Base-by-base conservation (phyloP, 1,140 invertebrate genomes). In the Ridgeia piscesae region DNA sequence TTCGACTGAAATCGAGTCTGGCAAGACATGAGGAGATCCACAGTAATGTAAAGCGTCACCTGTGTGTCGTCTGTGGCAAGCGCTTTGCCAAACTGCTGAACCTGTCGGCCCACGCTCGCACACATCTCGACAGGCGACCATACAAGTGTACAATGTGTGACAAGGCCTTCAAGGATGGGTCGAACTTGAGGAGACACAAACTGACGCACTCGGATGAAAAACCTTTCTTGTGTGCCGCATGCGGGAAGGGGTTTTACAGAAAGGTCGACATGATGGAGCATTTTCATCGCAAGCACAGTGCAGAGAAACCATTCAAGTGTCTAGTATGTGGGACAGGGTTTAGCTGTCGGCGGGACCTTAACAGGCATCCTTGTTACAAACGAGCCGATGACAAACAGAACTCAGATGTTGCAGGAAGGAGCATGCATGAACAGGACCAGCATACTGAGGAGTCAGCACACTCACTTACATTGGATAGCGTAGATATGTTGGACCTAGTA, bases 11-110 rank as follows among this genome's bases (percentile, higher is more conserved):
- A 34, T 34, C 33, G 89, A 35, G 35, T 35, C n/a, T 90, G 89
- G 35, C 34, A 27, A 35, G 35, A 33, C 89, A 90, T 33, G 35
- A 34, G 89, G 33, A 34, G 17, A 90, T 35, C 33, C 89, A 90
- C 89, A 90, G 34, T 33, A n/a, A 90, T 90, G 89, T 90, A 33
- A 90, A 90, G 89, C 33, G 31, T 14, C 35, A 90, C 35, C n/a
- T 35, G 21, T 90, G 89, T 33, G 33, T 90, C 89, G 34, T 90
- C 17, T 90, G 89, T 90, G 33, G 34, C 89, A 90, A 90, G 31
- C 33, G 34, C 17, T 34, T 90, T 14, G 17, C 33, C 35, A 90
- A 27, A 17, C 89, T 31, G 11, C 34, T 34, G 17, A 90, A 35
- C n/a, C 89, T 90, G 1, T 14, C 34, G 4, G 34, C 33, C 33